A percentile compares a stretch with the other conserved stretches of the same genome.
Evolutionary conservation across 1,140 invertebrate genomes (phyloP).

Genomic region (Pogonognathellus flavescens): DNA sequence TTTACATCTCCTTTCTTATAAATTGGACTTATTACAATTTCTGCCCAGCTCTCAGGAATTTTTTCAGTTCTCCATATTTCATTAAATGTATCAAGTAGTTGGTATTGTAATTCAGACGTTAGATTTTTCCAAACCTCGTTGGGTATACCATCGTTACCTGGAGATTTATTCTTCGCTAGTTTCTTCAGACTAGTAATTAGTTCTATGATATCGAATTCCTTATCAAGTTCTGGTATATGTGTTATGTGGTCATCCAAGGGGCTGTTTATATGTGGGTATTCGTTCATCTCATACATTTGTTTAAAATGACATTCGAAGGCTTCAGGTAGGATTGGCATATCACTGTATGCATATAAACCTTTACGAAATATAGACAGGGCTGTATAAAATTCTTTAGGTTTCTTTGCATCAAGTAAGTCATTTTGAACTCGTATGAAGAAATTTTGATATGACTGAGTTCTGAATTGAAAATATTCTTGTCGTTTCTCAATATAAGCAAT

Average conservation of each 20-base stretch:
- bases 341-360: neutral
- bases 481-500: neutral
- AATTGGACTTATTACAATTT: conserved; percentile 56
- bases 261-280: neutral
- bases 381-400: neutral
- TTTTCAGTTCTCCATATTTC: neutral
- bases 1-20: conserved; percentile 66
- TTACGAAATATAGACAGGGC: neutral
- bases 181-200: neutral
- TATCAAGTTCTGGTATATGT: neutral
- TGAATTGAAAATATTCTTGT: neutral
- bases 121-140: neutral
- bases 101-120: neutral
- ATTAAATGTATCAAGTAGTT: neutral
- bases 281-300: neutral
- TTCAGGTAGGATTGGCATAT: neutral
- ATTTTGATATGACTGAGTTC: neutral
- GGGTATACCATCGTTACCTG: neutral
- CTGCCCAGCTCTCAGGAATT: neutral
- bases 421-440: neutral
- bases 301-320: too few species aligned
- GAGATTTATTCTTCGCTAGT: neutral
- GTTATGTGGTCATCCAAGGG: neutral
- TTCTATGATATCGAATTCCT: neutral
- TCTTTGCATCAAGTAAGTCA: neutral